A percentile compares a stretch with the other conserved stretches of the same genome.
Evolutionary conservation across 2,113 vertebrate species (phyloP).

Genomic region (Heteronetta atricapilla): DNA sequence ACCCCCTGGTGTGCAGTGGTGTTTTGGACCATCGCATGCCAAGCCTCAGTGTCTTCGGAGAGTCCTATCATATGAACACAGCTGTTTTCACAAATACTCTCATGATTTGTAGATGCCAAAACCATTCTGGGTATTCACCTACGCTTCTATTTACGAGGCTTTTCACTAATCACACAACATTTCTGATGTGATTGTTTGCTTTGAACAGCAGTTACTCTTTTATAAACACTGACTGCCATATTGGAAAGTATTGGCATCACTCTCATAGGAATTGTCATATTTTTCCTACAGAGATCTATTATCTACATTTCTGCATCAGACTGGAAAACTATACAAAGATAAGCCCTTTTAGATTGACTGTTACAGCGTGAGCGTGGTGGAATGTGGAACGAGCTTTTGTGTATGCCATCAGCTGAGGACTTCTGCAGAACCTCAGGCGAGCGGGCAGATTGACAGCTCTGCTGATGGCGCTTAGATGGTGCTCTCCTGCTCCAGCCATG

Average conservation of each 20-base stretch:
- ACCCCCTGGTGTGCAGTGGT: not conserved
- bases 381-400: not conserved
- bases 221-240: not conserved
- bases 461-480: accelerated
- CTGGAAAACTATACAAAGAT: not conserved
- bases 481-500: not conserved
- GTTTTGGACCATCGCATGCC: accelerated
- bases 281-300: not conserved
- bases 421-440: not conserved
- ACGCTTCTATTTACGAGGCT: not conserved
- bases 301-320: not conserved
- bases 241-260: not conserved
- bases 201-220: not conserved
- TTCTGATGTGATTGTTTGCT: not conserved
- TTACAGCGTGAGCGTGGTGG: not conserved
- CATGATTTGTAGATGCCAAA: not conserved
- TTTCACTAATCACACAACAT: not conserved
- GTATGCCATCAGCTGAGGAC: not conserved
- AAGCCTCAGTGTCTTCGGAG: not conserved
- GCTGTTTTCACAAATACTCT: not conserved
- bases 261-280: not conserved
- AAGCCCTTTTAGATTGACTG: conserved; percentile 23
- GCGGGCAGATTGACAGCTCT: not conserved
- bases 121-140: not conserved
- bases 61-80: not conserved